Evolutionary conservation across 2,797 vertebrate species (phyloP), one percentile per base, ranked within the genome.

Genomic region (Carcharodon carcharias): DNA sequence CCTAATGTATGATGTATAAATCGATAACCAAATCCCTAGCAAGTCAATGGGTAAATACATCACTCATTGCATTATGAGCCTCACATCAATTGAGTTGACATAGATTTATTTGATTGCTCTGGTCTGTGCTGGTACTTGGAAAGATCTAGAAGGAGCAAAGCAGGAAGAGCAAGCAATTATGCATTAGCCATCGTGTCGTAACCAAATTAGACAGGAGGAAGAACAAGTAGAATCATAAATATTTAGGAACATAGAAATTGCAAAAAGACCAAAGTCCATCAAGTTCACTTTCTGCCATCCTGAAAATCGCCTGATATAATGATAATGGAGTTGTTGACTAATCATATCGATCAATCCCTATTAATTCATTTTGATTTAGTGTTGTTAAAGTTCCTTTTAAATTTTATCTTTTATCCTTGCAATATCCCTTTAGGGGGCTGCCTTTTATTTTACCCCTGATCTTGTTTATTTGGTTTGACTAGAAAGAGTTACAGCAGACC

Each of bases 41-140:
- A 28, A 71, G 28, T 71, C 26, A 71, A 26, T 40, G n/a, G 35
- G n/a, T 82, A 82, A 82, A 45, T 40, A 7, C 71, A 73, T 35
- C 28, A 31, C 31, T 31, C 7, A 73, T 35, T 31, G 31, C 71
- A 2, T 73, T 73, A 31, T 31, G 71, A 40, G 16, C 35, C n/a
- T 40, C 14, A 35, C 4, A 91, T 85, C 28, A 97, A 4, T 67
- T 98, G 98, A 96, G 97, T 98, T 92, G 98, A 98, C 97, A 98
- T 98, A 0, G 97, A 97, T 97, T 98, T 99, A 97, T 99, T 99
- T 96, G 98, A 97, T 96, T 97, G 98, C 97, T 99, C 99, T 0
- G 99, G 99, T 96, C 99, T 99, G 65, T 97, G 98, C 96, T 98
- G 98, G 97, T 98, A 98, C 97, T 98, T 98, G 0, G 97, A 98